A percentile compares a stretch with the other conserved stretches of the same genome.
Evolutionary conservation across 2,888 invertebrate genomes (phyloP).

Genomic region (Alsophila aescularia): DNA sequence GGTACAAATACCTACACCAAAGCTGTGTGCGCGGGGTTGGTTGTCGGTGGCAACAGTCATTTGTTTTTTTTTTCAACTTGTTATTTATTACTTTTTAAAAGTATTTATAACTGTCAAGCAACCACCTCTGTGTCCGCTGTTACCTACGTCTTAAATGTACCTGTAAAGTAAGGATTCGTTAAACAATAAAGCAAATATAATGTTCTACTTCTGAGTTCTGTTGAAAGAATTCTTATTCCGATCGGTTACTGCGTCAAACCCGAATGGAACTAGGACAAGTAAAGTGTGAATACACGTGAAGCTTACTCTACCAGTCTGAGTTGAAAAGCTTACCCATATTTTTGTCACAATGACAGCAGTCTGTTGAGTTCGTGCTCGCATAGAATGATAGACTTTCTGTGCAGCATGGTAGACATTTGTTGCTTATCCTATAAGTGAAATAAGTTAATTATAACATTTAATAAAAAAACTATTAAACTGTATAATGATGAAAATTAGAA

Average conservation of each 20-base stretch:
- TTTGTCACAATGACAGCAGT: constrained; percentile 89
- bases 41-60: too few relatives aligned
- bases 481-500: too few relatives aligned
- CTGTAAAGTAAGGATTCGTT: too few relatives aligned
- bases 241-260: constrained; percentile 22
- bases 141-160: too few relatives aligned
- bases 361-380: constrained; percentile 63
- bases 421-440: constrained; percentile 83
- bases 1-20: too few relatives aligned
- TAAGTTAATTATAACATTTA: not conserved
- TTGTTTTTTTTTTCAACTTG: too few relatives aligned
- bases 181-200: not conserved
- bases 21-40: too few relatives aligned
- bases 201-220: not conserved
- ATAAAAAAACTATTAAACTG: too few relatives aligned
- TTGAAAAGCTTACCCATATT: constrained; percentile 83
- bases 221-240: constrained; percentile 8
- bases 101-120: too few relatives aligned
- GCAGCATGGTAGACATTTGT: constrained; percentile 91
- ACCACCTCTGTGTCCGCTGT: too few relatives aligned
- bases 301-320: constrained; percentile 14
- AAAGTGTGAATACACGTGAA: constrained; percentile 19
- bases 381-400: constrained; percentile 77
- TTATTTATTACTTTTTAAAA: too few relatives aligned
- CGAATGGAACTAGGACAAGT: constrained; percentile 20